Conservation (phyloP, 2,888 invertebrate genomes). For the Zonitis immaculata region DNA sequence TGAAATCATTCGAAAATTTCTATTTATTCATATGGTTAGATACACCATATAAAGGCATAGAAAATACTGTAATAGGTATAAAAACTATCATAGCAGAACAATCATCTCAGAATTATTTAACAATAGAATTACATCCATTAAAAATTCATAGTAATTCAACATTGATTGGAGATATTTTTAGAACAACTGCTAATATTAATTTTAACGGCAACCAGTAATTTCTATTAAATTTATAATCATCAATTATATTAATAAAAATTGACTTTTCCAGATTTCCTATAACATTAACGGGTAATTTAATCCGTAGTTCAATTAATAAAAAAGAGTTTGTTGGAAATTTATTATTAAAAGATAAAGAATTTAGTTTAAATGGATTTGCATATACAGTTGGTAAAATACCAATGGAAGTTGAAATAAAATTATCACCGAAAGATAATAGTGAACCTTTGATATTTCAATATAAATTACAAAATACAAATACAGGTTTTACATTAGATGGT, state of each 20-base stretch:
- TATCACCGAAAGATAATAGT: slow-evolving; percentile 48
- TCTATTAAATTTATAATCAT: slow-evolving; percentile 4
- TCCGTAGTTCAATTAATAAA: slow-evolving; percentile 26
- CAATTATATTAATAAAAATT: neutral
- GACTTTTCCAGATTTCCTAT: slow-evolving; percentile 35
- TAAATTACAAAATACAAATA: slow-evolving; percentile 41
- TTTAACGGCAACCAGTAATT: slow-evolving; percentile 39
- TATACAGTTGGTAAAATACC: slow-evolving; percentile 46
- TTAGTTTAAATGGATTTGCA: slow-evolving; percentile 47
- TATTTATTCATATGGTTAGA: slow-evolving; percentile 41
- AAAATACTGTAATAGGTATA: slow-evolving; percentile 43
- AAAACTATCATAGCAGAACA: slow-evolving; percentile 40
- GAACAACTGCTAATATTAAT: slow-evolving; percentile 32
- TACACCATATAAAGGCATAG: slow-evolving; percentile 48
- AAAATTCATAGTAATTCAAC: slow-evolving; percentile 39
- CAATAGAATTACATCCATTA: slow-evolving; percentile 43
- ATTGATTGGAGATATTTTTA: slow-evolving; percentile 35
- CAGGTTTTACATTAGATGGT: slow-evolving; percentile 37
- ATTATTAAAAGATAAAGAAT: slow-evolving; percentile 46
- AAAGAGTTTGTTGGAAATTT: slow-evolving; percentile 47
- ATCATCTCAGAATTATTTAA: slow-evolving; percentile 39
- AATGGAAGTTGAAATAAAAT: slow-evolving; percentile 45
- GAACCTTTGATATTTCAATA: slow-evolving; percentile 38
- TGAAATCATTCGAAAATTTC: slow-evolving; percentile 38
- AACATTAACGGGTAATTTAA: slow-evolving; percentile 28